Conservation (phyloP, 2,113 vertebrate genomes). For the Fulica atra region DNA sequence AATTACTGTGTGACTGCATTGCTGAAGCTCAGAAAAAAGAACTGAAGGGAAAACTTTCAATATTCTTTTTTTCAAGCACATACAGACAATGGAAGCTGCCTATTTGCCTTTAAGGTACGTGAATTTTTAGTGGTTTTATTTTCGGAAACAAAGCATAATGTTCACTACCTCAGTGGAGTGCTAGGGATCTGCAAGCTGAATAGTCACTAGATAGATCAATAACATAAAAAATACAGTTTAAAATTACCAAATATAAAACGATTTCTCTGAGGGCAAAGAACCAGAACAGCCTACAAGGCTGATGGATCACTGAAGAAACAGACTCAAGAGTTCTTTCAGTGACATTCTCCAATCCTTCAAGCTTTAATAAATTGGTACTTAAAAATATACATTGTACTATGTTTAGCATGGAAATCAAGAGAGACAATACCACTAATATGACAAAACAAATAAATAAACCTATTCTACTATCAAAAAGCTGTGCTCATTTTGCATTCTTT, state of each 20-base stretch:
- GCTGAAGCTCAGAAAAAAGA: neutral
- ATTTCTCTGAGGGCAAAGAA: conserved; percentile 53
- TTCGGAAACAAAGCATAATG: neutral
- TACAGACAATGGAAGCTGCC: conserved; percentile 15
- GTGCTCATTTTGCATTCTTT: neutral
- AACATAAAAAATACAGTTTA: conserved; percentile 49
- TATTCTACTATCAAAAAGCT: neutral
- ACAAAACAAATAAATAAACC: neutral
- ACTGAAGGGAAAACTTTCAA: neutral
- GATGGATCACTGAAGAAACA: neutral
- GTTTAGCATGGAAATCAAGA: conserved; percentile 20
- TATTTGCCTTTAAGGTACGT: conserved; percentile 44
- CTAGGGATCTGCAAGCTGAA: conserved; percentile 13
- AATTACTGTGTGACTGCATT: neutral
- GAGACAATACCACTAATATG: neutral
- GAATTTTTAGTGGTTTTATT: conserved; percentile 64
- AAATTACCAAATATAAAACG: conserved; percentile 58
- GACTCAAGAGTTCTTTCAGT: neutral
- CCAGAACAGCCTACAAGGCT: conserved; percentile 12
- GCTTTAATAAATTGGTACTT: neutral
- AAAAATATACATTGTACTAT: neutral
- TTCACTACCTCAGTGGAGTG: conserved; percentile 7
- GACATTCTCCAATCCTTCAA: neutral
- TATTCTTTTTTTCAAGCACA: neutral
- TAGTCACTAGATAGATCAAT: conserved; percentile 10